Base-by-base conservation (phyloP, 2,888 invertebrate species). In the Odontothrips loti region DNA sequence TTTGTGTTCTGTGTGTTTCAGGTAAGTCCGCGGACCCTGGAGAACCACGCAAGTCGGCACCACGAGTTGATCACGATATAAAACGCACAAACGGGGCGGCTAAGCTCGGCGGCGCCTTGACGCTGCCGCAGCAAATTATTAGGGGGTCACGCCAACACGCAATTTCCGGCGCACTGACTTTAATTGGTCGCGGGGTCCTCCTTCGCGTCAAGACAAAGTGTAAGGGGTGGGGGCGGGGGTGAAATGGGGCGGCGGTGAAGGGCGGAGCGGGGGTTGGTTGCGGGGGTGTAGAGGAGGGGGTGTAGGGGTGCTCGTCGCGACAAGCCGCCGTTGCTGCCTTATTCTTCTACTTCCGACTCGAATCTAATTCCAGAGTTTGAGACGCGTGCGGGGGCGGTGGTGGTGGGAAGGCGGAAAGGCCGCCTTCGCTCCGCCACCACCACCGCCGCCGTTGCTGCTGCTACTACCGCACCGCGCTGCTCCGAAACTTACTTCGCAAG, bases 281-380 rank as follows among this genome's bases (percentile, higher is more conserved):
- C 17, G 51, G 51, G 1, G 51, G 51, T 12, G 51, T 4, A 8
- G 51, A 51, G 58, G 15, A 58, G n/a, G 15, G 58, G 58, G 58
- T 10, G 58, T 17, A 17, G 58, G 58, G 58, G 58, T 20, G 58
- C 17, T 43, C 34, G 34, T 43, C 34, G 34, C 34, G 58, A 58
- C 34, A 43, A 11, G 68, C 23, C 68, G 68, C 68, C 68, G 11
- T 27, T 12, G 23, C 27, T 27, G 12, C 23, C 68, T 23, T 75
- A 75, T 75, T 75, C 68, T 75, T 75, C 68, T 27, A 27, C 68
- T 75, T 75, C 68, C 68, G 68, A 75, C 68, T 75, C 68, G 68
- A 75, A 75, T 75, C 68, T 75, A 75, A 75, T 75, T 75, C 68
- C 68, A 75, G 68, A 75, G 68, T 75, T 75, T 75, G 68, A 75